Evolutionary conservation across 2,797 vertebrate species (phyloP), one percentile per base, ranked within the genome.

Genomic region (Chelmon rostratus): DNA sequence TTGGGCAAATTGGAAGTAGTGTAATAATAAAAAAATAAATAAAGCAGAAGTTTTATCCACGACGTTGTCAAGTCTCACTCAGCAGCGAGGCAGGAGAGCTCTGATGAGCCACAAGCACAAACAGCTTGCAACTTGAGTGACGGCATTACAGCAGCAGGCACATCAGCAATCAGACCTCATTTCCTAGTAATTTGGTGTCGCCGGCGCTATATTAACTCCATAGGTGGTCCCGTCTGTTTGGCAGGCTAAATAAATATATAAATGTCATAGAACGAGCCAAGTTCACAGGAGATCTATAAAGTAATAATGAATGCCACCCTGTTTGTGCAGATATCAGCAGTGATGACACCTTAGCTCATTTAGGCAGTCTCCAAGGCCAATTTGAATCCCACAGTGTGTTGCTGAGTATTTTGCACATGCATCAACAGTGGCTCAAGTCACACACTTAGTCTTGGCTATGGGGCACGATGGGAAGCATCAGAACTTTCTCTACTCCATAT

Each of bases 111-210:
- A 66, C 79, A 23, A 68, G 85, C 86, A 77, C 73, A 68, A 89
- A 89, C 89, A 92, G 92, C 82, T 86, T 86, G 80, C 61, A 61
- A 73, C 86, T 88, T 94, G 92, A 94, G 76, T 92, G 91, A 92
- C 79, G 25, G 92, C 82, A 73, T 64, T 71, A 58, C 81, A 84
- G 83, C 88, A 88, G 88, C 88, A 80, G 86, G 90, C 84, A 71
- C 79, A 90, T 89, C 89, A 76, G 89, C 90, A 94, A 92, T 94
- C 93, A 94, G 79, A 73, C 61, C 84, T 92, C 88, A 95, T 93
- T 93, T 93, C 92, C 90, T 74, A 47, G 83, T 88, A 91, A 93
- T 93, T 90, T 91, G 76, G 80, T 81, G 85, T 88, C 58, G 74
- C 83, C 12, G 56, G 74, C 15, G 76, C 85, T 81, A 69, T 67